Evolutionary conservation across 1,140 invertebrate genomes (phyloP).

Genomic region (Orchestia grillus): DNA sequence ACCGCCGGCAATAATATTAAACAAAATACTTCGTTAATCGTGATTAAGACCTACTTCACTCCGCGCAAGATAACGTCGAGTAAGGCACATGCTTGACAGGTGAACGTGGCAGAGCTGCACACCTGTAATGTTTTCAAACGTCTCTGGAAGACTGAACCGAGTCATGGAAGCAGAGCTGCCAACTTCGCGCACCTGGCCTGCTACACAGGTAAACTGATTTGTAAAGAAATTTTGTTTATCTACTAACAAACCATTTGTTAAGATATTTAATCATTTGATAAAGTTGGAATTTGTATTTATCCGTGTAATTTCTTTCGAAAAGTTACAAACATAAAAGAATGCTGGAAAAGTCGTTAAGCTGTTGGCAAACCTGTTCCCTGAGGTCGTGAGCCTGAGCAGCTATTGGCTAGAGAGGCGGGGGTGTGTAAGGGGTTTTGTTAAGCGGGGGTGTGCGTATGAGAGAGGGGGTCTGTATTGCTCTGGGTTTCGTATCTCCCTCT

Average conservation of each 20-base stretch:
- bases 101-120: conserved; percentile 13
- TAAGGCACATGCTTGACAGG: conserved; percentile 45
- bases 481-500: neutral
- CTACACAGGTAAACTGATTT: neutral
- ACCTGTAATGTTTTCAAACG: conserved; percentile 46
- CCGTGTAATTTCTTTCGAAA: neutral
- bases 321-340: neutral
- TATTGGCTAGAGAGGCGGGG: conserved; percentile 49
- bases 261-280: neutral
- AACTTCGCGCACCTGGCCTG: conserved; percentile 33
- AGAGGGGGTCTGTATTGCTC: neutral
- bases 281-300: neutral
- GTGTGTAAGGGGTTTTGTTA: neutral
- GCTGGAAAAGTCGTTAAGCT: conserved; percentile 30
- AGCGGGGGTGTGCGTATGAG: neutral
- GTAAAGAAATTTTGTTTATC: neutral
- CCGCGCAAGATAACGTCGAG: neutral
- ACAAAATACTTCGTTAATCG: neutral
- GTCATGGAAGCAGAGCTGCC: conserved; percentile 48
- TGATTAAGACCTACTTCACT: conserved; percentile 24
- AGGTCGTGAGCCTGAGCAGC: conserved; percentile 48
- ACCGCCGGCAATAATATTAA: neutral
- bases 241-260: neutral
- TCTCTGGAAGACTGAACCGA: conserved; percentile 45
- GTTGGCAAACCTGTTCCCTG: conserved; percentile 24